These are phyloP conservation scores for Martes martes DNA, from an alignment of 2,113 vertebrate species.

Conservation along the genomic window DNA sequence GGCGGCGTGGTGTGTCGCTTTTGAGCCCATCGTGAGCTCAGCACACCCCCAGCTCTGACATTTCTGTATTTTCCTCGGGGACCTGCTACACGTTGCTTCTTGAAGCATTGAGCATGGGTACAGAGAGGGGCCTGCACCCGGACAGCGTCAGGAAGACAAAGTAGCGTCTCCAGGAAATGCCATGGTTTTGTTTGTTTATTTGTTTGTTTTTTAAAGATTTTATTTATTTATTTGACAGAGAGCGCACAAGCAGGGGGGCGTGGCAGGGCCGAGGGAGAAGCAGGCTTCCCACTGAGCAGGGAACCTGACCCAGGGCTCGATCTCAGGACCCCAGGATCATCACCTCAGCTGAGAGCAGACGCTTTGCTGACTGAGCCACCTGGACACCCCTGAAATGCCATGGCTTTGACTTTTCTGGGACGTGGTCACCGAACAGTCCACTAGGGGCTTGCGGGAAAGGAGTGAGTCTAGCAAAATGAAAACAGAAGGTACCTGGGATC, in stretches of 20 bases:
- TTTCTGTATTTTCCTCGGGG: not conserved
- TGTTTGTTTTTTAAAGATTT: no score
- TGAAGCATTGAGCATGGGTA: not conserved
- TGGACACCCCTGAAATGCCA: no score
- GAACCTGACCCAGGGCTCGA: no score
- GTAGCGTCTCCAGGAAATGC: not conserved
- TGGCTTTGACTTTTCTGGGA: not conserved
- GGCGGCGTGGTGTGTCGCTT: fast-evolving
- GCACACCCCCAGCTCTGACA: no score
- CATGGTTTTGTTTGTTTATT: no score
- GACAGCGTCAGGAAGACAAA: not conserved
- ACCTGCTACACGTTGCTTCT: fast-evolving
- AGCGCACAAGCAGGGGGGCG: no score
- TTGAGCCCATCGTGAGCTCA: fast-evolving
- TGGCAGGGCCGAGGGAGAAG: no score
- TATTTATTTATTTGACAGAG: no score
- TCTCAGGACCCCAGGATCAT: no score
- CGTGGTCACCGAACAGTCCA: not conserved
- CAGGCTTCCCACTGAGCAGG: no score
- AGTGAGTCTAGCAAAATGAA: not conserved
- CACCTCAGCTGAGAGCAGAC: no score
- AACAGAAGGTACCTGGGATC: not conserved
- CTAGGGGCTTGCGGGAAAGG: not conserved
- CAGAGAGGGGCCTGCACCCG: not conserved
- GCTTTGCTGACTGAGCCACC: no score